Conservation (phyloP, 2,113 vertebrate genomes). For the Camelus bactrianus region DNA sequence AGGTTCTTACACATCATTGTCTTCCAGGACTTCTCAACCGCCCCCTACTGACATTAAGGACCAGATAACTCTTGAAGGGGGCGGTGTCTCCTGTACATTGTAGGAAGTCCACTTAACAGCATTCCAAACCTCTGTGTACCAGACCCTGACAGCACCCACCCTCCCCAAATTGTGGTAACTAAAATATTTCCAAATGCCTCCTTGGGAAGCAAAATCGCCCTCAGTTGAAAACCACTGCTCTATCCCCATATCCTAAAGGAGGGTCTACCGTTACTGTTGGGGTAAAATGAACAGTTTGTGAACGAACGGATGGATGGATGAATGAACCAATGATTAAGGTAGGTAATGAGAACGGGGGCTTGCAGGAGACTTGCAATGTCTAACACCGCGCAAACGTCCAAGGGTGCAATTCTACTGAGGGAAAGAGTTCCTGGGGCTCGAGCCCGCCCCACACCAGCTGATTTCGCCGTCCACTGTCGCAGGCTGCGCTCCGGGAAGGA, state of each 20-base stretch:
- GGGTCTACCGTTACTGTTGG: not conserved
- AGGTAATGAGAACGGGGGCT: not conserved
- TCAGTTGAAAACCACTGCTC: not conserved
- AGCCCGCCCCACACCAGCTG: not conserved
- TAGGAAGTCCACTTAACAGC: not conserved
- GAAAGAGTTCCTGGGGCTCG: not conserved
- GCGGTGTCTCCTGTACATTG: fast-evolving
- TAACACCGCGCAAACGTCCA: not conserved
- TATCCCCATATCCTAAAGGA: not conserved
- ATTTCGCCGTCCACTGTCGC: not conserved
- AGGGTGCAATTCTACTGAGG: not conserved
- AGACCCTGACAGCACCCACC: fast-evolving
- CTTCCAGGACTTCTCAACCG: not conserved
- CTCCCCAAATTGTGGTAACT: not conserved
- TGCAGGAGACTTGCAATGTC: not conserved
- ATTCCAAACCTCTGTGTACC: fast-evolving
- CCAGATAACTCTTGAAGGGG: too few species aligned
- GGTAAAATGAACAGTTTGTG: not conserved
- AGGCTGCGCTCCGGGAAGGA: not conserved
- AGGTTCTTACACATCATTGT: not conserved
- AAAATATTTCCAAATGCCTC: not conserved
- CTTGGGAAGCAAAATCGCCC: too few species aligned
- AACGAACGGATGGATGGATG: too few species aligned
- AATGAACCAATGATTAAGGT: too few species aligned
- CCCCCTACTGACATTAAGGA: too few species aligned